Evolutionary conservation across 2,797 vertebrate genomes (phyloP).

Genomic region (Okamejei kenojei): DNA sequence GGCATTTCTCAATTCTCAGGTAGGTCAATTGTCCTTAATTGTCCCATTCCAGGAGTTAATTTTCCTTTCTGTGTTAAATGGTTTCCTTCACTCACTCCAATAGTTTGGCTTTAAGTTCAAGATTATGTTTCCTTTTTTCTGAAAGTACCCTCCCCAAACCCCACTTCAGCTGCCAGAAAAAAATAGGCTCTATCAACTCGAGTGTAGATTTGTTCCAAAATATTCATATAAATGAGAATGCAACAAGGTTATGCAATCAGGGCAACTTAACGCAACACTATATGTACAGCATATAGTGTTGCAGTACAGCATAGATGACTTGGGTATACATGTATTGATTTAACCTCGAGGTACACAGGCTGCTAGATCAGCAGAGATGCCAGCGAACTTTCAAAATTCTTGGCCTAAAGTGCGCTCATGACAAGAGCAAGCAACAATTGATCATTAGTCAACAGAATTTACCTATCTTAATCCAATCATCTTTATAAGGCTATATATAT

Average conservation of each 20-base stretch:
- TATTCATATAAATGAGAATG: neutral
- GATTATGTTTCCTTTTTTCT: neutral
- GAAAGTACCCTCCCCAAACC: neutral
- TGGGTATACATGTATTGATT: neutral
- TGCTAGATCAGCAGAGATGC: neutral
- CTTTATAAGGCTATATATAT: neutral
- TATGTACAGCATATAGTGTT: neutral
- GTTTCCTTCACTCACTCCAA: neutral
- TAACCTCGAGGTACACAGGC: neutral
- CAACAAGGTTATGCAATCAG: neutral
- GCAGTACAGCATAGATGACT: neutral
- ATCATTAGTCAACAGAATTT: neutral
- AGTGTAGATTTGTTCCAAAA: neutral
- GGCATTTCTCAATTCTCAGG: too few relatives aligned
- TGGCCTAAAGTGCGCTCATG: too few relatives aligned
- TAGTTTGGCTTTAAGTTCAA: neutral
- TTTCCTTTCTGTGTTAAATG: neutral
- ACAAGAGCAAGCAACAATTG: neutral
- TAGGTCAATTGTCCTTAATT: too few relatives aligned
- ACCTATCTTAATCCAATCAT: neutral
- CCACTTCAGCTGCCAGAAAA: neutral
- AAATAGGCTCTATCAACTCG: neutral
- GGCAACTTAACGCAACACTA: neutral
- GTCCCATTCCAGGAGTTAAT: too few relatives aligned
- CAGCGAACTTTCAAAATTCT: neutral